Base-by-base conservation (phyloP, 2,888 invertebrate genomes). In the Ptilodon capucinus region DNA sequence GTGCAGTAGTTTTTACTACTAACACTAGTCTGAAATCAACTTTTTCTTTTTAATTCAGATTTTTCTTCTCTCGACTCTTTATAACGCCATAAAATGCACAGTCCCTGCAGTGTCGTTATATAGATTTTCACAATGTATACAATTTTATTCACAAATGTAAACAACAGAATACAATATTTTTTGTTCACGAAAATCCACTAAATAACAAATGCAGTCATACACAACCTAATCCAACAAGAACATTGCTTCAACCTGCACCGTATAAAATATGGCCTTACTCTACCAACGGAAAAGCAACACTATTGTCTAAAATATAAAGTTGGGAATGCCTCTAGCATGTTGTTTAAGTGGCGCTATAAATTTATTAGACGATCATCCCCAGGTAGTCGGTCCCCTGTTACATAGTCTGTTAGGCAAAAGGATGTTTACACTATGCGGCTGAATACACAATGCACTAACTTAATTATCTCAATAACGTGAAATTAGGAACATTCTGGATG, bases 381-480 rank as follows among this genome's bases (percentile, higher is more conserved):
- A 42, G 60, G 57, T 51, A 46, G 39, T 38, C 30, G 44, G 51
- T 55, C 50, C 55, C 58, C 39, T 47, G 62, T 66, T 74, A 71
- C 57, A 71, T 72, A 68, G 68, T 71, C 69, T 68, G 74, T 60
- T 76, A 70, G 76, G 16, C 74, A 76, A 78, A 78, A 78, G 73
- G 64, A 66, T 73, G 67, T 73, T 72, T 64, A 71, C 73, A 71
- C 63, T 42, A 51, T 47, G 59, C 54, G 57, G 54, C 54, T 46
- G 47, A 60, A 58, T 76, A 71, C 71, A 77, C 76, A 67, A 71
- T 81, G 75, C 75, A 74, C 68, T 58, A 47, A 60, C 64, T 77
- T 76, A 74, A 81, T 78, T 81, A 76, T 73, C 50, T 56, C 45
- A 46, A 39, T 40, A 7, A 40, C 51, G 7, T 9, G 21, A 43